Conservation (phyloP, 2,113 vertebrate genomes). For the Cacatua alba region DNA sequence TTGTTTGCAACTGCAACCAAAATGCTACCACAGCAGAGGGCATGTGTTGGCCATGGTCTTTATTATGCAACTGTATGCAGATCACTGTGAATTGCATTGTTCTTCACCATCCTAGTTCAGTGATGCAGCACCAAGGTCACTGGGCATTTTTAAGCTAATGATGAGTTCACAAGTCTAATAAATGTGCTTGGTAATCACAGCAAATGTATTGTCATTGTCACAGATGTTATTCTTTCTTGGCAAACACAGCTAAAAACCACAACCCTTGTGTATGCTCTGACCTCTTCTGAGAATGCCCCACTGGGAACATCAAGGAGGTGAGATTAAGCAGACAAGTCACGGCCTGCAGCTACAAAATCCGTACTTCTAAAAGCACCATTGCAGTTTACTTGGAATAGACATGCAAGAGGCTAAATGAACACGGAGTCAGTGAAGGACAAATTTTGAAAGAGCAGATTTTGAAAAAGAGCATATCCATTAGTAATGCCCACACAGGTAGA, state of each 20-base stretch:
- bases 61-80: constrained; percentile 33
- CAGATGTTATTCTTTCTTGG: constrained; percentile 34
- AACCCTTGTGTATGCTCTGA: neutral
- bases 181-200: constrained; percentile 49
- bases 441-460: neutral
- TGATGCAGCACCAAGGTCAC: constrained; percentile 45
- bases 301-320: neutral
- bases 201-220: neutral
- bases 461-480: neutral
- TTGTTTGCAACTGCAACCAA: neutral
- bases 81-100: constrained; percentile 8
- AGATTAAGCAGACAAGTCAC: neutral
- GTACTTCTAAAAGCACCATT: neutral
- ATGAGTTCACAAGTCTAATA: constrained; percentile 35
- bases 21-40: neutral
- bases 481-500: neutral
- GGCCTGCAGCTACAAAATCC: neutral
- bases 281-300: neutral
- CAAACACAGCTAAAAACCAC: neutral
- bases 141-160: constrained; percentile 11
- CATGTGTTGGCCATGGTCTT: neutral
- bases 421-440: neutral
- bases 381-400: neutral
- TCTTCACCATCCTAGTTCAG: neutral
- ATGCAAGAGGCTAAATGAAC: neutral